Evolutionary conservation across 2,113 vertebrate genomes (phyloP).

Genomic region (Leucopsar rothschildi): DNA sequence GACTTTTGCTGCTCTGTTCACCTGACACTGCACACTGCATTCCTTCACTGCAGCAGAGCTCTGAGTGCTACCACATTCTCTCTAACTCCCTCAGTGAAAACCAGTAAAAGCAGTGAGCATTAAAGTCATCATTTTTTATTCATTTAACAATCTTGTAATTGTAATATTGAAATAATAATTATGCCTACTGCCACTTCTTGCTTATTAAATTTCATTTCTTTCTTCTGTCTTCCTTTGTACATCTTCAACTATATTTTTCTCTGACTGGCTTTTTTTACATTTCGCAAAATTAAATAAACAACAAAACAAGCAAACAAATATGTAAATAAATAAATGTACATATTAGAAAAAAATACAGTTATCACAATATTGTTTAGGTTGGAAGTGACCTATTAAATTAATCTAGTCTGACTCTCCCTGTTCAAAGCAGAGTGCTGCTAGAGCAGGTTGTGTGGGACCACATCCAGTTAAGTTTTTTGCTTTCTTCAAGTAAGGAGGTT

Average conservation of each 20-base stretch:
- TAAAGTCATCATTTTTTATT: background rate
- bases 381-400: background rate
- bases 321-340: background rate
- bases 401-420: background rate
- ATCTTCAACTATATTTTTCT: background rate
- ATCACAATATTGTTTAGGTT: background rate
- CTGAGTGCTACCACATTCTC: background rate
- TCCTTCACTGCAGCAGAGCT: background rate
- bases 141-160: background rate
- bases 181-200: background rate
- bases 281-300: background rate
- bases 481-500: background rate
- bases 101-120: background rate
- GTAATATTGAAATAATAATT: background rate
- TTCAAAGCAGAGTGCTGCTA: background rate
- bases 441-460: background rate
- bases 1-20: background rate
- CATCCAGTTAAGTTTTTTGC: fast-evolving
- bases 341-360: background rate
- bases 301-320: background rate
- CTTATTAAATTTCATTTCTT: background rate
- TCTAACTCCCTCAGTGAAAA: background rate
- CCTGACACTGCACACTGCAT: fast-evolving
- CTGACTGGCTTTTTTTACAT: background rate
- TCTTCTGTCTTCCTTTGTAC: background rate